Evolutionary conservation across 2,888 invertebrate genomes (phyloP).

Genomic region (Ennomos fuscantarius): DNA sequence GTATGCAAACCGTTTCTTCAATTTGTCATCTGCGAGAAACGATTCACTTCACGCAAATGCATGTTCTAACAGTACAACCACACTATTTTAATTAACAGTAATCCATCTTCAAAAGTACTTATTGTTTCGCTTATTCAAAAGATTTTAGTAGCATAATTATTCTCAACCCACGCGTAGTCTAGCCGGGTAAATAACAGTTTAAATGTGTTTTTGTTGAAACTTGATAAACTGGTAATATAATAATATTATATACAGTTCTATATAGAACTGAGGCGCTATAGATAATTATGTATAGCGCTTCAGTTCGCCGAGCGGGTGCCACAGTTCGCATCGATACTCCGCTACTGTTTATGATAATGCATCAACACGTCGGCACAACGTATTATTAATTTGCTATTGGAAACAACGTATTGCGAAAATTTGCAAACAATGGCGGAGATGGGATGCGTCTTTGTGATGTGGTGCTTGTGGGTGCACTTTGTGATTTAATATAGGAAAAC

Average conservation of each 20-base stretch:
- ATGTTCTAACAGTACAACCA: background rate
- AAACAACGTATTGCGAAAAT: conserved; percentile 16
- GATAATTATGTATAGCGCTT: too few species aligned
- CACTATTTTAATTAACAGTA: conserved; percentile 8
- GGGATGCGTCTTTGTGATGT: conserved; percentile 11
- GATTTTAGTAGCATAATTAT: too few species aligned
- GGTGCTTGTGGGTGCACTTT: background rate
- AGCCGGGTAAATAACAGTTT: too few species aligned
- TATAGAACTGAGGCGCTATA: too few species aligned
- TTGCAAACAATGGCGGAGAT: conserved; percentile 27
- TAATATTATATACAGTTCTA: too few species aligned
- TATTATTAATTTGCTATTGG: conserved; percentile 28
- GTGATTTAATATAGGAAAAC: background rate
- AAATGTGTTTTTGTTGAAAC: too few species aligned
- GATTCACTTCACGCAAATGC: conserved; percentile 4
- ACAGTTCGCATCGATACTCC: background rate
- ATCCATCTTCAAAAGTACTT: background rate
- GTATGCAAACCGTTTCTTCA: conserved; percentile 21
- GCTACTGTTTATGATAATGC: conserved; percentile 18
- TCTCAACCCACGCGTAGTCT: too few species aligned
- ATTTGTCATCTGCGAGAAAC: conserved; percentile 20
- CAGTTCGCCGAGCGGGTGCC: too few species aligned
- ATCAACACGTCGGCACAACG: conserved; percentile 35
- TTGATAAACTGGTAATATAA: too few species aligned
- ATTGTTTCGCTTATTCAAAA: too few species aligned